Percentiles rank a stretch among this genome's conserved stretches.
Evolutionary conservation across 1,140 invertebrate species (phyloP).

Genomic region (Magallana angulata): DNA sequence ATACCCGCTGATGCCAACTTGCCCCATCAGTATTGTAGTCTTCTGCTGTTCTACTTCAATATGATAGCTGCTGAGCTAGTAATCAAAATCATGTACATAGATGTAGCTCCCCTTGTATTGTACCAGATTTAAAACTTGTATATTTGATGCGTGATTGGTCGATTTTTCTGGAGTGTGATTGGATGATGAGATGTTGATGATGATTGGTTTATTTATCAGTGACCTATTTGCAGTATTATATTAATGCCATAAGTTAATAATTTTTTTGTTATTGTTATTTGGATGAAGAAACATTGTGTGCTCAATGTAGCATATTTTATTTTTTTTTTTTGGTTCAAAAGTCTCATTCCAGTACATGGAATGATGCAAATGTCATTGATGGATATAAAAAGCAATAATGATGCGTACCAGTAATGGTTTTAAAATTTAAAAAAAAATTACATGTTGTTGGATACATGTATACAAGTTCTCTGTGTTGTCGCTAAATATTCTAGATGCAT

Average conservation of each 20-base stretch:
- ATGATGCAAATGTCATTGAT: too few relatives aligned
- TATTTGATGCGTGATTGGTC: neutral
- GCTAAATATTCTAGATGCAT: neutral
- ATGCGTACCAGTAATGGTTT: too few relatives aligned
- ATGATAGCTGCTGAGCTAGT: slow-evolving; percentile 14
- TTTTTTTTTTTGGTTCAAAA: too few relatives aligned
- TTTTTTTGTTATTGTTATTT: neutral
- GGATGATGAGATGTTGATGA: neutral
- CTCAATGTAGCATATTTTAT: too few relatives aligned
- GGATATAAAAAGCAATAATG: too few relatives aligned
- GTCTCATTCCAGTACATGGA: too few relatives aligned
- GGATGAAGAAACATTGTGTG: too few relatives aligned
- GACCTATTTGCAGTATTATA: neutral
- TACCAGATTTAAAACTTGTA: neutral
- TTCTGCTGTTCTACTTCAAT: neutral
- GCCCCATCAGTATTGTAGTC: slow-evolving; percentile 5
- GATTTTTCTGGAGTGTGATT: neutral
- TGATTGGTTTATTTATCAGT: slow-evolving; percentile 10
- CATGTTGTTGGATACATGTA: too few relatives aligned
- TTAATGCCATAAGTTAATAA: neutral
- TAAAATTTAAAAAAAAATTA: too few relatives aligned
- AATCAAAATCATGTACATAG: slow-evolving; percentile 33
- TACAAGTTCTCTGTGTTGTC: slow-evolving; percentile 9
- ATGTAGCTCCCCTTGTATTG: neutral
- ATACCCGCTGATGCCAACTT: neutral